phyloP scores from a whole-genome alignment of 2,113 vertebrate genomes.

The Zingel zingel region DNA sequence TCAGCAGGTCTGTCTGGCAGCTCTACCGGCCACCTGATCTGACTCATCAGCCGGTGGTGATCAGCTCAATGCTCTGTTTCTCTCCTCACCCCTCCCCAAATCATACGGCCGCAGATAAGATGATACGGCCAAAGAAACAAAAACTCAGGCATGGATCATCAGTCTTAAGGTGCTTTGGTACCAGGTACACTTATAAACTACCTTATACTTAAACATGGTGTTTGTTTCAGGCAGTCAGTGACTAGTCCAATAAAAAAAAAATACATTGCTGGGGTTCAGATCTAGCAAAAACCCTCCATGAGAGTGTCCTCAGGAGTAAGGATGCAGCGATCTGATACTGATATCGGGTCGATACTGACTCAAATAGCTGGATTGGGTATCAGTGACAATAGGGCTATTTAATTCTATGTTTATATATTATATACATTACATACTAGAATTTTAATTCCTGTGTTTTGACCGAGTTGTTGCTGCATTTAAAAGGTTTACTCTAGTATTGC shows the following conservation, averaged over 20 bases:
- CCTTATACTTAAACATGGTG: background rate
- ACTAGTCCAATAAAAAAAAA: background rate
- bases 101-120: background rate
- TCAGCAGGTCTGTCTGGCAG: slow-evolving; percentile 14
- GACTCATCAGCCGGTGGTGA: slow-evolving; percentile 3
- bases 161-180: background rate
- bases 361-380: too few species aligned
- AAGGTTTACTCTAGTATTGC: too few species aligned
- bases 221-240: background rate
- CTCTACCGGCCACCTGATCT: slow-evolving; percentile 19
- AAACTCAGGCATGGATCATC: background rate
- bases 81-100: background rate
- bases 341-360: too few species aligned
- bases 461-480: too few species aligned
- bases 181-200: background rate
- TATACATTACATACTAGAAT: too few species aligned
- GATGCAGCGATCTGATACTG: too few species aligned
- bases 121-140: background rate
- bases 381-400: too few species aligned
- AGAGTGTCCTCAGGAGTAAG: background rate
- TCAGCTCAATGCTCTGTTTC: slow-evolving; percentile 4
- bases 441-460: too few species aligned
- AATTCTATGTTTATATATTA: too few species aligned
- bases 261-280: background rate
- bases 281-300: background rate